Evolutionary conservation across 2,888 invertebrate genomes (phyloP).

Genomic region (Boloria selene): DNA sequence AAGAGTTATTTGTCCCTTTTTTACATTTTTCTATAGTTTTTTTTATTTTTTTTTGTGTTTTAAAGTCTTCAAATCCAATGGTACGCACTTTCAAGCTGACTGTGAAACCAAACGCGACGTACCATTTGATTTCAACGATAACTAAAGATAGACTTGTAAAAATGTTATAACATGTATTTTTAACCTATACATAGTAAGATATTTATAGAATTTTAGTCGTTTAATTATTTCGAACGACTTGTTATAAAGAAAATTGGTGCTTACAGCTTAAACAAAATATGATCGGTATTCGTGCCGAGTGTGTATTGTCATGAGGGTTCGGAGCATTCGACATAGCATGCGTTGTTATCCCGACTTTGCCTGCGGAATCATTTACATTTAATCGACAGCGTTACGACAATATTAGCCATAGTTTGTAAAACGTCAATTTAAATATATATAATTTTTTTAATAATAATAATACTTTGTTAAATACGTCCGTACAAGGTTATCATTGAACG

Average conservation of each 20-base stretch:
- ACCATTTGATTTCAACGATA: conserved; percentile 50
- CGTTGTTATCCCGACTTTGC: conserved; percentile 75
- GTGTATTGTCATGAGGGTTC: conserved; percentile 75
- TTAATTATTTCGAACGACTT: conserved; percentile 83
- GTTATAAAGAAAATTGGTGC: conserved; percentile 83
- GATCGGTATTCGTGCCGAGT: conserved; percentile 67
- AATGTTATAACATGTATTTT: conserved; percentile 82
- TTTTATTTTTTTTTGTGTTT: conserved; percentile 55
- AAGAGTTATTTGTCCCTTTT: conserved; percentile 47
- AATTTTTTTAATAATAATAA: conserved; percentile 4
- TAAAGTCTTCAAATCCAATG: conserved; percentile 56
- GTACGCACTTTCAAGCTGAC: conserved; percentile 35
- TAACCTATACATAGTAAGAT: conserved; percentile 82
- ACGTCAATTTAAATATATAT: conserved; percentile 23
- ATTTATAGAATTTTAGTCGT: conserved; percentile 83
- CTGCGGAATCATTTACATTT: conserved; percentile 54
- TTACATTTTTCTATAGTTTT: conserved; percentile 51
- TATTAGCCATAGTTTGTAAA: conserved; percentile 10
- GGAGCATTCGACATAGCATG: conserved; percentile 81
- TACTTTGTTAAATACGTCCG: conserved; percentile 37
- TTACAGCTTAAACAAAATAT: conserved; percentile 80
- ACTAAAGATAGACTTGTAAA: conserved; percentile 80
- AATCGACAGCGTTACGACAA: conserved; percentile 32
- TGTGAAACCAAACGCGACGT: conserved; percentile 32
- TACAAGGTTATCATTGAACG: conserved; percentile 46